phyloP scores from a whole-genome alignment of 2,888 invertebrate genomes.

The Torymus tubicola region DNA sequence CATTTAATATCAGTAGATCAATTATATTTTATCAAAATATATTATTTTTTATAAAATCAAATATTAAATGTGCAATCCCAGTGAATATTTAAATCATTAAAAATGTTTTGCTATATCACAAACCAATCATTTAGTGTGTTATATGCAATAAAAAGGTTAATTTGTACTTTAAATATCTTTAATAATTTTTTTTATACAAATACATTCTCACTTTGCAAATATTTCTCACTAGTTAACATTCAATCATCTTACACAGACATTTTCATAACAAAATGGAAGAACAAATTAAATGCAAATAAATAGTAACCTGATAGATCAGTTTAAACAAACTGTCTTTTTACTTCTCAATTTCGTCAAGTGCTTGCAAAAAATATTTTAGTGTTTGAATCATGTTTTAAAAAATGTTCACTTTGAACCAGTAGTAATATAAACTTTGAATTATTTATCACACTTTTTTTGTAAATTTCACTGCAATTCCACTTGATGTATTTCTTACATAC shows the following conservation, averaged over 20 bases:
- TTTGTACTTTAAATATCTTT: constrained; percentile 55
- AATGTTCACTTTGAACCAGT: constrained; percentile 13
- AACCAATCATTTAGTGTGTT: too few species aligned
- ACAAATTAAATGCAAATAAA: constrained; percentile 62
- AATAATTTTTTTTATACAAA: constrained; percentile 66
- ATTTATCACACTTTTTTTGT: constrained; percentile 41
- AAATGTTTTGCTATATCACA: too few species aligned
- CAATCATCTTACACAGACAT: constrained; percentile 53
- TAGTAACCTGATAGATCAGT: constrained; percentile 32
- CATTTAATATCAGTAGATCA: too few species aligned
- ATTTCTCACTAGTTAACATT: constrained; percentile 61
- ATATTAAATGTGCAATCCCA: too few species aligned
- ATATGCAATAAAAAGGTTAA: not conserved
- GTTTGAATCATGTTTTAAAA: not conserved
- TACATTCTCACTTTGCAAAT: constrained; percentile 69
- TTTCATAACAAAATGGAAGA: constrained; percentile 64
- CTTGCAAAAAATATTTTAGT: constrained; percentile 8
- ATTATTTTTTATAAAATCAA: too few species aligned
- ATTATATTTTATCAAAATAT: too few species aligned
- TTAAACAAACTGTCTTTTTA: constrained; percentile 1
- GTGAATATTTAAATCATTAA: too few species aligned
- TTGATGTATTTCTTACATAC: too few species aligned
- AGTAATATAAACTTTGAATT: constrained; percentile 15
- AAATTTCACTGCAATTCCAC: constrained; percentile 12
- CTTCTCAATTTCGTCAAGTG: constrained; percentile 9